A percentile compares a stretch with the other conserved stretches of the same genome.
Evolutionary conservation across 2,113 vertebrate genomes (phyloP).

Genomic region (Abramis brama): DNA sequence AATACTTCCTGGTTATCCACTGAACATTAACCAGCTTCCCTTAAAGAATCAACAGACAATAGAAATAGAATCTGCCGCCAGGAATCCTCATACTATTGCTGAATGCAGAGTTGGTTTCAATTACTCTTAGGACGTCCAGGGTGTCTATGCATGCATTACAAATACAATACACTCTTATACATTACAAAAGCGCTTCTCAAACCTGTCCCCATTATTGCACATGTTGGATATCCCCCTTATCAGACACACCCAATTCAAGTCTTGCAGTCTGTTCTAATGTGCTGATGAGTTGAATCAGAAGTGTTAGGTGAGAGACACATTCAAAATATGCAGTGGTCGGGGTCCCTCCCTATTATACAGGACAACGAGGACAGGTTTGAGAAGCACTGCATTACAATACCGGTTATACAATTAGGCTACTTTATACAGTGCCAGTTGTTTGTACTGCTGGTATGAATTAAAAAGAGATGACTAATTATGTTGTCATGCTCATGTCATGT

Average conservation of each 20-base stretch:
- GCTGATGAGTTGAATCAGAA: too few relatives aligned
- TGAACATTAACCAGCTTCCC: conserved; percentile 63
- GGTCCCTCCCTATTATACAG: too few relatives aligned
- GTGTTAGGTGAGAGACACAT: too few relatives aligned
- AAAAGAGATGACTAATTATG: not conserved
- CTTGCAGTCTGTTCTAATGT: too few relatives aligned
- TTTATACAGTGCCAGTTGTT: not conserved
- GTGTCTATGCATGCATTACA: not conserved
- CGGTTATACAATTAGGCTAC: not conserved
- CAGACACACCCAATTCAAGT: too few relatives aligned
- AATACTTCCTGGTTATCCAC: conserved; percentile 57
- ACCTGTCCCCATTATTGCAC: too few relatives aligned
- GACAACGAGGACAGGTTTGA: too few relatives aligned
- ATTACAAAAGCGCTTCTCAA: not conserved
- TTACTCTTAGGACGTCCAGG: too few relatives aligned
- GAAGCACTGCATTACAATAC: not conserved
- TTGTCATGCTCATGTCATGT: not conserved
- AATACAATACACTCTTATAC: not conserved
- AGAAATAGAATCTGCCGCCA: not conserved
- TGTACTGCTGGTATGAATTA: not conserved
- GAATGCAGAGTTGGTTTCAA: not conserved
- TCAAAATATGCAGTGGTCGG: too few relatives aligned
- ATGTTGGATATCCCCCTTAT: too few relatives aligned
- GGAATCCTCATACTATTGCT: not conserved
- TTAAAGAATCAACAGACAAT: not conserved